A percentile compares a stretch with the other conserved stretches of the same genome.
Evolutionary conservation across 2,888 invertebrate genomes (phyloP).

Genomic region (Rhamphomyia laevipes): DNA sequence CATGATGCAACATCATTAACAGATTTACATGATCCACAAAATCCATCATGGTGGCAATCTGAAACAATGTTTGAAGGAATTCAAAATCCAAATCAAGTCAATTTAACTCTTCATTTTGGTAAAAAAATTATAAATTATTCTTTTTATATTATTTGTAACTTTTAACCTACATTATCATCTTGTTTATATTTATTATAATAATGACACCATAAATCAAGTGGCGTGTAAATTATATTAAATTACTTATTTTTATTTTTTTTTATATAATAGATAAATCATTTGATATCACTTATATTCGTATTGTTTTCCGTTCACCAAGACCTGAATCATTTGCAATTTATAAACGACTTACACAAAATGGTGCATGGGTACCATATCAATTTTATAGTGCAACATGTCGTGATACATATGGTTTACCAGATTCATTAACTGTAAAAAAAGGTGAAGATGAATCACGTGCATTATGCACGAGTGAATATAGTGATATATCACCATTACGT

Average conservation of each 20-base stretch:
- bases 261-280: slow-evolving; percentile 74
- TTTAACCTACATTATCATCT: background rate
- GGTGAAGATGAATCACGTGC: slow-evolving; percentile 80
- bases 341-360: slow-evolving; percentile 66
- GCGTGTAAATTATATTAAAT: background rate
- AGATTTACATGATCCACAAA: slow-evolving; percentile 81
- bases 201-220: background rate
- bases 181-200: background rate
- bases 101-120: slow-evolving; percentile 82
- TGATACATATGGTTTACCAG: slow-evolving; percentile 78
- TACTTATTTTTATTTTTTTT: slow-evolving; percentile 4
- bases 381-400: slow-evolving; percentile 89
- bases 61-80: slow-evolving; percentile 94
- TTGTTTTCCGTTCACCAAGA: slow-evolving; percentile 88
- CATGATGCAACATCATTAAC: slow-evolving; percentile 72
- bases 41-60: slow-evolving; percentile 95
- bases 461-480: slow-evolving; percentile 96
- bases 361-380: slow-evolving; percentile 81
- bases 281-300: slow-evolving; percentile 91
- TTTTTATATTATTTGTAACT: no score
- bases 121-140: slow-evolving; percentile 24
- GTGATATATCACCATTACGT: slow-evolving; percentile 90
- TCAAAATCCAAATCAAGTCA: slow-evolving; percentile 84
- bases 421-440: slow-evolving; percentile 55
- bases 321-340: slow-evolving; percentile 97